Evolutionary conservation across 2,113 vertebrate species (phyloP).

Genomic region (Eleginops maclovinus): DNA sequence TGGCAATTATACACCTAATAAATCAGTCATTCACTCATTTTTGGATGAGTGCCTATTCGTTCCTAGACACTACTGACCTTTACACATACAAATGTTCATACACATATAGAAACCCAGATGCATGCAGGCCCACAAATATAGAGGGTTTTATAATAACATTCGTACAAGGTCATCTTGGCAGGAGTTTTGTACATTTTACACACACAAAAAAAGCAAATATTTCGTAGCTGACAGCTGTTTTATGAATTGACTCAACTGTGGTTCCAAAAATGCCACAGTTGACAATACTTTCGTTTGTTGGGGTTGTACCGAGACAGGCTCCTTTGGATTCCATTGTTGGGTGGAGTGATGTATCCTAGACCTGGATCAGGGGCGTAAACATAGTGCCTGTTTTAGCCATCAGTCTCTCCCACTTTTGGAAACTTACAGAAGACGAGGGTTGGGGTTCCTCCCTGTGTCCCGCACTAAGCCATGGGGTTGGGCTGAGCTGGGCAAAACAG

Average conservation of each 20-base stretch:
- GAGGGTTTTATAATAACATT: conserved; percentile 32
- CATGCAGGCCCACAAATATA: conserved; percentile 4
- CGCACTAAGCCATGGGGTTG: conserved; percentile 23
- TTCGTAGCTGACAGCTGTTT: conserved; percentile 47
- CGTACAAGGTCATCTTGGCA: conserved; percentile 46
- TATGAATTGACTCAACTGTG: conserved; percentile 45
- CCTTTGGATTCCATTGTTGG: conserved; percentile 46
- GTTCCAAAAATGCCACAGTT: conserved; percentile 31
- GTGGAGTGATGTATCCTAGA: conserved; percentile 40
- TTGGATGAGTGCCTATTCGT: conserved; percentile 45
- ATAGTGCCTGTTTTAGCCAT: conserved; percentile 56
- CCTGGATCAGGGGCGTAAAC: conserved; percentile 28
- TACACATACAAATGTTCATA: conserved; percentile 31
- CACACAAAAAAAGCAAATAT: conserved; percentile 19
- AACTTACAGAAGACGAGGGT: conserved; percentile 25
- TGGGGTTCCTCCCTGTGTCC: conserved; percentile 25
- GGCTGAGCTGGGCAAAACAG: conserved; percentile 51
- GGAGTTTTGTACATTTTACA: conserved; percentile 6
- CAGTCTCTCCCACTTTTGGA: conserved; percentile 38
- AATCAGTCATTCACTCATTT: conserved; percentile 76
- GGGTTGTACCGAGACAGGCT: conserved; percentile 26
- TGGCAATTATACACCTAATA: conserved; percentile 76
- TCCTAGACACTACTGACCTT: conserved; percentile 28
- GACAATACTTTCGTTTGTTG: not conserved
- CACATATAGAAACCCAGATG: conserved; percentile 6